phyloP scores from a whole-genome alignment of 2,113 vertebrate genomes.

The Nothocercus nigrocapillus region DNA sequence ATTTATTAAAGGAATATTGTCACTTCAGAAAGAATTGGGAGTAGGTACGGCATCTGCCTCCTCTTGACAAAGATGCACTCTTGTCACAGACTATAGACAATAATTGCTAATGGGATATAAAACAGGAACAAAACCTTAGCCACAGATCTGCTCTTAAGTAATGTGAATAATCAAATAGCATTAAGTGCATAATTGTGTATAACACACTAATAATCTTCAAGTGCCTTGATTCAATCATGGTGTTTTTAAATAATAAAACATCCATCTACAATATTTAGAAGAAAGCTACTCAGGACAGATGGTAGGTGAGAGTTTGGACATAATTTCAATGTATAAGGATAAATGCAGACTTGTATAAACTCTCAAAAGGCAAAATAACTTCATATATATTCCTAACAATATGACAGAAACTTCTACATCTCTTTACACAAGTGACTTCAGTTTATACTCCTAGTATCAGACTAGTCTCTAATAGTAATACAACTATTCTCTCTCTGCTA shows the following conservation, averaged over 20 bases:
- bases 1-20: not conserved
- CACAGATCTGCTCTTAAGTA: not conserved
- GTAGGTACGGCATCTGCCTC: not conserved
- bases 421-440: not conserved
- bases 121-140: not conserved
- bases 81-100: not conserved
- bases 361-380: not conserved
- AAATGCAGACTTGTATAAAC: not conserved
- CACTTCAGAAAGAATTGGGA: not conserved
- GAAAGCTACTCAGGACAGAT: not conserved
- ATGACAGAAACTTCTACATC: not conserved
- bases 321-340: not conserved
- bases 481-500: not conserved
- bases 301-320: not conserved
- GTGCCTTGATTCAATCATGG: not conserved
- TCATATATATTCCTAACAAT: not conserved
- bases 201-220: not conserved
- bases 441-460: not conserved
- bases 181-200: not conserved
- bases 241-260: not conserved
- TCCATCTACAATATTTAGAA: not conserved
- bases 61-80: not conserved
- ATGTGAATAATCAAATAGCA: not conserved
- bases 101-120: not conserved
- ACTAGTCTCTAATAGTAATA: not conserved